These are phyloP conservation scores for Petrocephalus schoutedeni DNA, from an alignment of 2,797 vertebrate species.

Conservation along the genomic window DNA sequence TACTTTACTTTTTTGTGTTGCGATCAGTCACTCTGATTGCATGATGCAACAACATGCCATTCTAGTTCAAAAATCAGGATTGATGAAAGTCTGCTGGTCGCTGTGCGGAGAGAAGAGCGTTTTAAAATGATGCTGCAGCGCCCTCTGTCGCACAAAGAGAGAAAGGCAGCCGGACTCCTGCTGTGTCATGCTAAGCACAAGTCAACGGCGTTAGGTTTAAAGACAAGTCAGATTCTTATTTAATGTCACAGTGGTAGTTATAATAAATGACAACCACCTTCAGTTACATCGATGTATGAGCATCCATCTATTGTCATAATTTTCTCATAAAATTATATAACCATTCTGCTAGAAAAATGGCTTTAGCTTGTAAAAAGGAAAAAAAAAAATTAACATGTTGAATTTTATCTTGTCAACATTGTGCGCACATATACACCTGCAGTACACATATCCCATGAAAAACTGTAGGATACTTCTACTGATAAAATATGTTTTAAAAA, in stretches of 20 bases:
- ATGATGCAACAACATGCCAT: slow-evolving; percentile 19
- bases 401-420: neutral
- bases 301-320: neutral
- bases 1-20: neutral
- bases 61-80: slow-evolving; percentile 18
- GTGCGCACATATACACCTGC: neutral
- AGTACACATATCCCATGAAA: neutral
- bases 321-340: neutral
- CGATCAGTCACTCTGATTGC: slow-evolving; percentile 11
- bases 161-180: neutral
- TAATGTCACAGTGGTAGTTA: neutral
- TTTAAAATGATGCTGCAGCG: slow-evolving; percentile 12
- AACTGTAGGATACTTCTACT: neutral
- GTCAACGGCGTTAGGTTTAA: neutral
- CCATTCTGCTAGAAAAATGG: neutral
- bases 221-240: neutral
- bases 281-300: neutral
- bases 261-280: neutral
- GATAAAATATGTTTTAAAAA: neutral
- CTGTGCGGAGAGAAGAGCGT: neutral
- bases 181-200: slow-evolving; percentile 11
- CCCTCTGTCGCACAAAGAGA: slow-evolving; percentile 11
- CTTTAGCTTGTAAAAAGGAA: neutral
- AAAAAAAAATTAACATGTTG: neutral
- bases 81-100: slow-evolving; percentile 11